Evolutionary conservation across 2,113 vertebrate genomes (phyloP), one percentile per base, ranked within the genome.

Genomic region (Campylorhamphus procurvoides): DNA sequence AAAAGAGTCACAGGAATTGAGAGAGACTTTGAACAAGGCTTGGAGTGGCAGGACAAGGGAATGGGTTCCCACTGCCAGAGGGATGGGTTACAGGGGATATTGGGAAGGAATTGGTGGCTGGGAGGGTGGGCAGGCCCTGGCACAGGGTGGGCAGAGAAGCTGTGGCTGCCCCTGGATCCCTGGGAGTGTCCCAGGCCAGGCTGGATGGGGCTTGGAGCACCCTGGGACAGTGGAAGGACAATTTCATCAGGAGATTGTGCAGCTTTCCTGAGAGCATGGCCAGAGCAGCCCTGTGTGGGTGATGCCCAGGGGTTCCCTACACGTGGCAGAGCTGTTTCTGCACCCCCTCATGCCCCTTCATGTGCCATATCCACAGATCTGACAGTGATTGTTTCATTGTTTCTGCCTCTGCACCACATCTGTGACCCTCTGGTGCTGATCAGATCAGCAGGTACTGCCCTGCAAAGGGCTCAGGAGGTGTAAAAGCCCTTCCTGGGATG

Each of bases 301-400:
- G 27, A 63, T 40, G 60, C 39, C 60, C 60, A 31, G 27, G 33
- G 31, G 22, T n/a, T 17, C 42, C 25, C 18, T 37, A 3, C 29
- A 10, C 2, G 4, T 4, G 2, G 19, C 44, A 68, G 31, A 31
- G 16, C 1, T 11, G 12, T 10, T 9, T 31, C 9, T 10, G 40
- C 13, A 14, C 5, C 3, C 64, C 44, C 44, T 67, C 44, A 11
- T 13, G 31, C 14, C 42, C 12, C 63, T 16, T 22, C 29, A 2
- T 7, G 12, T 11, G 10, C 16, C 63, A 7, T 18, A 16, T 9
- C n/a, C 56, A 62, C 62, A 42, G 3, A 18, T 5, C 29, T 9
- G 19, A 52, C 8, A 1, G 3, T 1, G 28, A 4, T 7, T 3
- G 22, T 9, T 24, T 14, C 7, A 25, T 39, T 28, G 17, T 9